These are phyloP conservation scores for Epinephelus fuscoguttatus DNA, from an alignment of 2,113 vertebrate genomes.

Conservation along the genomic window DNA sequence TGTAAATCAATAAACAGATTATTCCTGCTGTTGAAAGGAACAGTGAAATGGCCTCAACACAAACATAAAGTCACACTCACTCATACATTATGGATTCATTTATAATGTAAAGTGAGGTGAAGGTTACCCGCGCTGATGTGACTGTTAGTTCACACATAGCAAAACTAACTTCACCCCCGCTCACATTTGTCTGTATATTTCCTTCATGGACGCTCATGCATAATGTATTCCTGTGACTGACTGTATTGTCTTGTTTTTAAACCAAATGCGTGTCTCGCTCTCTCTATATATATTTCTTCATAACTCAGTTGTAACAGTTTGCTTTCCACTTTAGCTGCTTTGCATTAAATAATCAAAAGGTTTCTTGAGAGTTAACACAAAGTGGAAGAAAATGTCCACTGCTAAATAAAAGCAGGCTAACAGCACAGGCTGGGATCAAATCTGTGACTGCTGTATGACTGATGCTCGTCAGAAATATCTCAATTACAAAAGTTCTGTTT, in stretches of 20 bases:
- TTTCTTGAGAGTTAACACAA: neutral
- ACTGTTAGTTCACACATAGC: neutral
- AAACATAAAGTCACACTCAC: neutral
- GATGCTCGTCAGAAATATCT: no score
- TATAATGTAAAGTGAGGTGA: slow-evolving; percentile 20
- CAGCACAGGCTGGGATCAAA: no score
- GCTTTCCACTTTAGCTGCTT: neutral
- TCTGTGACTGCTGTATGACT: neutral
- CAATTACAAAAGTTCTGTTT: no score
- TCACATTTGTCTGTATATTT: neutral
- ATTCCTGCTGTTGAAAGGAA: neutral
- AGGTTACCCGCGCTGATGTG: neutral
- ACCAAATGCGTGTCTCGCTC: neutral
- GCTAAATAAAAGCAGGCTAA: neutral
- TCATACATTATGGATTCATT: slow-evolving; percentile 32
- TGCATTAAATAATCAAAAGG: neutral
- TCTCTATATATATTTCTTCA: neutral
- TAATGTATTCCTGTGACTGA: slow-evolving; percentile 29
- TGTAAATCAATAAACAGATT: neutral
- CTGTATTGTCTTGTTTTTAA: slow-evolving; percentile 17
- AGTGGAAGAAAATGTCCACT: neutral
- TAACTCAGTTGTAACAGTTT: neutral
- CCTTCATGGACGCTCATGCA: slow-evolving; percentile 18
- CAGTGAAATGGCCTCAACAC: neutral
- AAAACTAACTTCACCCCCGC: neutral